These are phyloP conservation scores for Pseudoips prasinana DNA, from an alignment of 2,888 invertebrate species.

Conservation along the genomic window DNA sequence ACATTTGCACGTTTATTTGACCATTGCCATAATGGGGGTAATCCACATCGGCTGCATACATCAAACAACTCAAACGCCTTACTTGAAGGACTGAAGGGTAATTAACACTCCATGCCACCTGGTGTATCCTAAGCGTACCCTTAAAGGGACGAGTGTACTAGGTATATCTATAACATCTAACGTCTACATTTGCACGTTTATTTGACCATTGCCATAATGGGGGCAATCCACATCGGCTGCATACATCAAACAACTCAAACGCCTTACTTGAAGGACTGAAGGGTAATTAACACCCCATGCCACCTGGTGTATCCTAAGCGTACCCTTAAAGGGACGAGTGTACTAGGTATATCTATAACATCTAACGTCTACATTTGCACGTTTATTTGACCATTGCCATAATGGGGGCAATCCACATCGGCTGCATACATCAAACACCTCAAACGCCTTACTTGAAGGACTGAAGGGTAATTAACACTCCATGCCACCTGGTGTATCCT, in stretches of 20 bases:
- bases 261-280: constrained; percentile 3
- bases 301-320: constrained; percentile 8
- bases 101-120: constrained; percentile 7
- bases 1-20: no score
- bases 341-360: constrained; percentile 3
- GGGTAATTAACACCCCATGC: constrained; percentile 6
- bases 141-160: no score
- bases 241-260: constrained; percentile 9
- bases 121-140: constrained; percentile 8
- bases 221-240: constrained; percentile 4
- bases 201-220: constrained; percentile 12
- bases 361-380: no score
- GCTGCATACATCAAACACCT: constrained; percentile 7
- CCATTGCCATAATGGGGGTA: no score
- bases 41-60: no score
- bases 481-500: constrained; percentile 11
- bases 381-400: constrained; percentile 11
- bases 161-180: constrained; percentile 4
- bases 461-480: constrained; percentile 1
- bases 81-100: constrained; percentile 1
- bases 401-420: constrained; percentile 7
- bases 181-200: no score
- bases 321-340: constrained; percentile 11
- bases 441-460: constrained; percentile 8
- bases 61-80: no score